Percentiles rank a stretch among this genome's conserved stretches.
These are phyloP conservation scores for Drosophila nigricruria DNA, from an alignment of 2,888 invertebrate species.

Conservation along the genomic window DNA sequence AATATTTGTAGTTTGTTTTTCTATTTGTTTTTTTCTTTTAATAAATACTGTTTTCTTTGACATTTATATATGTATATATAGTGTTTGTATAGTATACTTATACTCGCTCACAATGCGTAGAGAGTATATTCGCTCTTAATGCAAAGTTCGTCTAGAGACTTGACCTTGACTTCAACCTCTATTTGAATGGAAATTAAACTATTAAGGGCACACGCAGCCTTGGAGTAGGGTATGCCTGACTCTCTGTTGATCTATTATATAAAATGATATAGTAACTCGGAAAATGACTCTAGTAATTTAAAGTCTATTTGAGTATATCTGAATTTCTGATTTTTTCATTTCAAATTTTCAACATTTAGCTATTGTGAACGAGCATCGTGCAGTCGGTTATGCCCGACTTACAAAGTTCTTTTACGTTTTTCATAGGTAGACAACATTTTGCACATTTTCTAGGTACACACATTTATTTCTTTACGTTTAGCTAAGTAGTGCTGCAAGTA, in stretches of 20 bases:
- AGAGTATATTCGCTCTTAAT: neutral
- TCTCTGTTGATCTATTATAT: neutral
- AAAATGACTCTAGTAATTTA: neutral
- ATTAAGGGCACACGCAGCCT: too few relatives aligned
- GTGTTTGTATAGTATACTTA: conserved; percentile 2
- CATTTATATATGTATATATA: conserved; percentile 7
- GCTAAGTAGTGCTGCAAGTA: conserved; percentile 58
- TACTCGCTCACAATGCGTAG: neutral
- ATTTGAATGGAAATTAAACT: neutral
- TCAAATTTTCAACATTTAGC: neutral
- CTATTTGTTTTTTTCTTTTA: neutral
- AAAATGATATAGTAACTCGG: neutral
- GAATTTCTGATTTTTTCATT: too few relatives aligned
- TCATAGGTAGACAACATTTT: conserved; percentile 23
- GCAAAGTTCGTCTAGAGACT: neutral
- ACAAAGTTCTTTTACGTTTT: neutral
- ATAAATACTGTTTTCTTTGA: conserved; percentile 18
- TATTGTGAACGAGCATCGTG: neutral
- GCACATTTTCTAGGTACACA: conserved; percentile 55
- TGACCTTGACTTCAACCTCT: too few relatives aligned
- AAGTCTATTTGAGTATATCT: too few relatives aligned
- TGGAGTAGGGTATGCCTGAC: too few relatives aligned
- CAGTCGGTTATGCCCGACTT: neutral
- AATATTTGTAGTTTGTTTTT: neutral
- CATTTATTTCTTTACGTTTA: conserved; percentile 43